phyloP scores from a whole-genome alignment of 1,140 invertebrate species.

The Coelopa frigida region DNA sequence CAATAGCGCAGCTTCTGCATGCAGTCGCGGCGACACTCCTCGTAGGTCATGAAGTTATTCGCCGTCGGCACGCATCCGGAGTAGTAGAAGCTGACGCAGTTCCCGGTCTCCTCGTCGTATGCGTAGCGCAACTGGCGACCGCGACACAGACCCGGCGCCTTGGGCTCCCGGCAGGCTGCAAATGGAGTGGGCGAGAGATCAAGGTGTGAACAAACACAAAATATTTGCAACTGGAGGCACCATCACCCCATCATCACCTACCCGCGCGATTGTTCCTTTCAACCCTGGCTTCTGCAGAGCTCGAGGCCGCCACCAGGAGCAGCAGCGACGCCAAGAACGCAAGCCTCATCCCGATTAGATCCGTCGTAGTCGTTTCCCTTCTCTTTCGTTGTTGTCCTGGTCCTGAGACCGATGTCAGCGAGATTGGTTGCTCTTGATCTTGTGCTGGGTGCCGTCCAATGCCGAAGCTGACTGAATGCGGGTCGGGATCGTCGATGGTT shows the following conservation, averaged over 20 bases:
- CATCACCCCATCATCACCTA: not conserved
- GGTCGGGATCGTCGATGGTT: too few relatives aligned
- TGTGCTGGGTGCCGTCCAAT: too few relatives aligned
- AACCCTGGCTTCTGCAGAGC: not conserved
- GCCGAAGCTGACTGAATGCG: too few relatives aligned
- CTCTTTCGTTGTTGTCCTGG: too few relatives aligned
- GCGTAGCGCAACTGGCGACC: conserved; percentile 32
- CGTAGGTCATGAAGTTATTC: conserved; percentile 38
- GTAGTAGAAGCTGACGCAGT: conserved; percentile 39
- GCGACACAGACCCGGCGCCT: conserved; percentile 30
- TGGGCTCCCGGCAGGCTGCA: conserved; percentile 31
- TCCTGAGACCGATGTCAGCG: too few relatives aligned
- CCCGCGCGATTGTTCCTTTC: not conserved
- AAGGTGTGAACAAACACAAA: not conserved
- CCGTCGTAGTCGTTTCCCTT: too few relatives aligned
- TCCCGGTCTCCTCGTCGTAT: conserved; percentile 28
- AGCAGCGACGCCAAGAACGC: not conserved
- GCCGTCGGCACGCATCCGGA: conserved; percentile 31
- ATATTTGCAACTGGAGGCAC: too few relatives aligned
- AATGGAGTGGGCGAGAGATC: not conserved
- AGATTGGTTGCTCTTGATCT: too few relatives aligned
- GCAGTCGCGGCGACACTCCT: conserved; percentile 39
- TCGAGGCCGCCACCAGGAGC: not conserved
- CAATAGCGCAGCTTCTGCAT: conserved; percentile 23
- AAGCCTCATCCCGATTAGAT: not conserved